Evolutionary conservation across 2,113 vertebrate species (phyloP).

Genomic region (Toxotes chatareus): DNA sequence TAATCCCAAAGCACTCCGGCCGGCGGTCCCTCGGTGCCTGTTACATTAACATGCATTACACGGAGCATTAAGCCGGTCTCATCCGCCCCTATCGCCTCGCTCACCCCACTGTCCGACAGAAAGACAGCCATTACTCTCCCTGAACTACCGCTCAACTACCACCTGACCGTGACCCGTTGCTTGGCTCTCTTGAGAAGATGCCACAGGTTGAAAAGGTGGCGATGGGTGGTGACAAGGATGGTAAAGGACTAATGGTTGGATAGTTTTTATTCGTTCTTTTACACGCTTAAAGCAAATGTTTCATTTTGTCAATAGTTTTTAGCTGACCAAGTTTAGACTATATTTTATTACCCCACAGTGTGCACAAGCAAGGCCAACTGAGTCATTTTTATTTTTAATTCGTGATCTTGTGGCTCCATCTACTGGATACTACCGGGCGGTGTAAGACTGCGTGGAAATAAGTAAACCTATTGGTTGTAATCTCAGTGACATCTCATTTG

Average conservation of each 20-base stretch:
- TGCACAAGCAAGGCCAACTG: background rate
- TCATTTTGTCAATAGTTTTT: background rate
- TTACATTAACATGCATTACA: slow-evolving; percentile 86
- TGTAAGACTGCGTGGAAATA: background rate
- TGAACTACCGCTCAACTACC: slow-evolving; percentile 47
- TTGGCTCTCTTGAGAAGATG: background rate
- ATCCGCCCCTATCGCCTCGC: slow-evolving; percentile 67
- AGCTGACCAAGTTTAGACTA: background rate
- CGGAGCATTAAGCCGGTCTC: slow-evolving; percentile 79
- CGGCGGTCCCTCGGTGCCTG: slow-evolving; percentile 73
- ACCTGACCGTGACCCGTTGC: slow-evolving; percentile 63
- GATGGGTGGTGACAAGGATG: background rate
- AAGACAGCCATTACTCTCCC: slow-evolving; percentile 65
- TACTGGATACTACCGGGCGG: slow-evolving; percentile 29
- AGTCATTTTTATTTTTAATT: slow-evolving; percentile 15
- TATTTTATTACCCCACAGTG: background rate
- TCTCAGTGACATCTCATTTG: background rate
- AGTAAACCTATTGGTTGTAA: background rate
- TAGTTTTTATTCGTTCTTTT: background rate
- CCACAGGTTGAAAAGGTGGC: background rate
- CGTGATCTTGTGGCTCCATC: slow-evolving; percentile 75
- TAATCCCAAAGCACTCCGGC: slow-evolving; percentile 81
- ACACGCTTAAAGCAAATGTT: background rate
- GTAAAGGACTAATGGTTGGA: background rate
- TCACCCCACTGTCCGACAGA: slow-evolving; percentile 69